Base-by-base conservation (phyloP, 2,797 vertebrate genomes). In the Poecilia gillii region DNA sequence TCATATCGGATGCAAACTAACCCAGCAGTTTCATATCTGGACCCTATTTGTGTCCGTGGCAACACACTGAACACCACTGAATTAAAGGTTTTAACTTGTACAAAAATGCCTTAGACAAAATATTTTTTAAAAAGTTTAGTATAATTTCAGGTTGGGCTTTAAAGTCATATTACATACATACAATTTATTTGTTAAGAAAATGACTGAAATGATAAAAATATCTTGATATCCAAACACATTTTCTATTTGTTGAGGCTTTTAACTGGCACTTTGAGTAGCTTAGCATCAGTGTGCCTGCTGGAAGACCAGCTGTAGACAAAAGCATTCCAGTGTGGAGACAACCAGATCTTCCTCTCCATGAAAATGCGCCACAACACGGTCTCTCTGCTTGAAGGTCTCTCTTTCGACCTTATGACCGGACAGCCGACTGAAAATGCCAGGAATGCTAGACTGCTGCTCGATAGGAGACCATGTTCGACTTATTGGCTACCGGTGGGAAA, bases 401-500 rank as follows among this genome's bases (percentile, higher is more conserved):
- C 90, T 92, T 91, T 79, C 73, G 76, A 92, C 93, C 89, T 93
- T 88, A 89, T 89, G 88, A 51, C 87, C 90, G 92, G 92, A 95
- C 93, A 93, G 94, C 91, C 93, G 94, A 95, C 96, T 95, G 93
- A 85, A 95, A 96, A 96, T 96, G 92, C 88, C 81, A 95, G 94
- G 96, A 97, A 97, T 97, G 96, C 96, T 93, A 96, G 96, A 96
- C 96, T 95, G 87, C 90, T 81, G 85, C 96, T 93, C 94, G 76
- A 94, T 95, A 95, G 96, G 96, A 96, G 94, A 93, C 93, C 95
- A 94, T 96, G 96, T 96, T 95, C 85, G 86, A 93, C 95, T 97
- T 97, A 97, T 96, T 96, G 95, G 95, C 94, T 91, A 89, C 95
- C 86, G 92, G 93, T 95, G 95, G 74, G 94, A 80, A 86, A 89